phyloP scores from a whole-genome alignment of 2,113 vertebrate genomes.

The Sinocyclocheilus anophthalmus region DNA sequence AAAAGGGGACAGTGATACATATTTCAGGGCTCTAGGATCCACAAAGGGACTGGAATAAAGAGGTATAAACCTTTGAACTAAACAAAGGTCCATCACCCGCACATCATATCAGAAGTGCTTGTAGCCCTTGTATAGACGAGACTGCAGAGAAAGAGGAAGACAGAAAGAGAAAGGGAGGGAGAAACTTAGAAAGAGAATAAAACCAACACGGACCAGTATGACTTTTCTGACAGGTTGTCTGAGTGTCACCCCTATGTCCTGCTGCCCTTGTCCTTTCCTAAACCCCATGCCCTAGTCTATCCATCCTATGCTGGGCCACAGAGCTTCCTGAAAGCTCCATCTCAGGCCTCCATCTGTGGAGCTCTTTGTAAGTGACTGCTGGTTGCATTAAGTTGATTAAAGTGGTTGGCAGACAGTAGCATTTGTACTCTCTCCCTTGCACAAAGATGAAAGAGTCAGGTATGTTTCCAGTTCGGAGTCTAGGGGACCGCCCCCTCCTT shows the following conservation, averaged over 20 bases:
- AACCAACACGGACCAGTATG: slow-evolving; percentile 76
- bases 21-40: slow-evolving; percentile 95
- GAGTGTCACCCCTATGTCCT: slow-evolving; percentile 78
- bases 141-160: slow-evolving; percentile 65
- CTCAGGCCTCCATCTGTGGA: slow-evolving; percentile 81
- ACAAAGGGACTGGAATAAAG: slow-evolving; percentile 98
- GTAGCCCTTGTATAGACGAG: slow-evolving; percentile 75
- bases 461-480: slow-evolving; percentile 76
- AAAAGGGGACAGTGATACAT: slow-evolving; percentile 98
- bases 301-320: slow-evolving; percentile 75
- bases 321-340: slow-evolving; percentile 79
- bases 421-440: slow-evolving; percentile 83
- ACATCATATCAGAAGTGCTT: slow-evolving; percentile 85
- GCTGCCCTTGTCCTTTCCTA: slow-evolving; percentile 70
- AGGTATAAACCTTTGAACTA: slow-evolving; percentile 97
- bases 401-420: slow-evolving; percentile 83
- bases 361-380: slow-evolving; percentile 88
- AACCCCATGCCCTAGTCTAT: slow-evolving; percentile 68
- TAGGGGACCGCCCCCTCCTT: slow-evolving; percentile 64
- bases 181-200: slow-evolving; percentile 65
- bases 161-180: slow-evolving; percentile 65
- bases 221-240: slow-evolving; percentile 74
- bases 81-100: slow-evolving; percentile 91
- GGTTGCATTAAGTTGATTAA: slow-evolving; percentile 98
- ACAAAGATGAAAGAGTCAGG: slow-evolving; percentile 93